Conservation (phyloP, 2,113 vertebrate species). For the Beaufortia kweichowensis region DNA sequence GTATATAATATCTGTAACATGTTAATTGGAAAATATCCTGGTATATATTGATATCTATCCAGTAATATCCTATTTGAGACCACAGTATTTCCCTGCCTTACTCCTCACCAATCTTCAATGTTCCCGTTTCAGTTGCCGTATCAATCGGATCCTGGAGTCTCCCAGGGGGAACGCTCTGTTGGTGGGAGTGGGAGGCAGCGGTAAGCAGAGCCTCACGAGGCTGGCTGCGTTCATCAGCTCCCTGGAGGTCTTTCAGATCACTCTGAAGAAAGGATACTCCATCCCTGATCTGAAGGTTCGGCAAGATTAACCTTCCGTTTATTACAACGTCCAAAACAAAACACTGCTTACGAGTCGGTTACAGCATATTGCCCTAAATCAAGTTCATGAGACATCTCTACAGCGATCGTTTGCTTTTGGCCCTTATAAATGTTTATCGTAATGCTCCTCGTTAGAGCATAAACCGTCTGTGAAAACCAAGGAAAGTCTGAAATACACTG, state of each 20-base stretch:
- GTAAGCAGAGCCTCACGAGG: slow-evolving; percentile 95
- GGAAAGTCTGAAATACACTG: slow-evolving; percentile 2
- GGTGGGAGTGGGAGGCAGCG: slow-evolving; percentile 90
- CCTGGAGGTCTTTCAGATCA: slow-evolving; percentile 95
- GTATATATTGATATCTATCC: too few species aligned
- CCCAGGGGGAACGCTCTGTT: slow-evolving; percentile 88
- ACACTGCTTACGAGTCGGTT: neutral
- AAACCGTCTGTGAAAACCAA: slow-evolving; percentile 1
- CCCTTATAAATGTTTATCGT: neutral
- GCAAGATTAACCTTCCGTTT: neutral
- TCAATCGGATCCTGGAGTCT: slow-evolving; percentile 90
- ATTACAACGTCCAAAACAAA: slow-evolving; percentile 4
- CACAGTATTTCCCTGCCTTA: slow-evolving; percentile 23
- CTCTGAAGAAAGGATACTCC: slow-evolving; percentile 86
- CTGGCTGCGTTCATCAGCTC: slow-evolving; percentile 92
- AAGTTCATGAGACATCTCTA: neutral
- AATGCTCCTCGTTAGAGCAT: slow-evolving; percentile 5
- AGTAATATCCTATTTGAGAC: slow-evolving; percentile 16
- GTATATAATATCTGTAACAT: too few species aligned
- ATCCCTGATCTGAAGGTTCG: slow-evolving; percentile 88
- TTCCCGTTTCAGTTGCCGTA: slow-evolving; percentile 80
- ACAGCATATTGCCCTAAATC: neutral
- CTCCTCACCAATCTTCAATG: neutral
- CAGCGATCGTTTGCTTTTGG: neutral
- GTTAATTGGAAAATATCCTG: too few species aligned